These are phyloP conservation scores for Syrmaticus mikado DNA, from an alignment of 2,113 vertebrate genomes.

Conservation along the genomic window DNA sequence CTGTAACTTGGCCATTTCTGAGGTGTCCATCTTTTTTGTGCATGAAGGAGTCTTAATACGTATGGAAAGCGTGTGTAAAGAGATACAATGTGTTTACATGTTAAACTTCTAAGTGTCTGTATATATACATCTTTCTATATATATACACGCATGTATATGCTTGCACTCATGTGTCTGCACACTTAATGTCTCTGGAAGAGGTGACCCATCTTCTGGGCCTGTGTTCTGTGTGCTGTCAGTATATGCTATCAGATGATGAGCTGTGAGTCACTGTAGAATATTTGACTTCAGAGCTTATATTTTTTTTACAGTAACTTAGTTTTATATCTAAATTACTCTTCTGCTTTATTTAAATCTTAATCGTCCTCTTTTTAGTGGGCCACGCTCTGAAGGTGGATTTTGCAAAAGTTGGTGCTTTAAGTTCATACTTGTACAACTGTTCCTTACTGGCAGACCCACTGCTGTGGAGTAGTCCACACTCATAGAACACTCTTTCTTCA, in stretches of 20 bases:
- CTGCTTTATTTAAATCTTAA: background rate
- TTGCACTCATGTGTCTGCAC: background rate
- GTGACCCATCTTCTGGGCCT: background rate
- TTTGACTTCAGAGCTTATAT: background rate
- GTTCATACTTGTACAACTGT: background rate
- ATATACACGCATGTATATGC: background rate
- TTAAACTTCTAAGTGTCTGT: background rate
- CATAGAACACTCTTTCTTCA: background rate
- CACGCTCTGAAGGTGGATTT: background rate
- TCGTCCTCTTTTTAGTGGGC: background rate
- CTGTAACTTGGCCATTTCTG: slow-evolving; percentile 21
- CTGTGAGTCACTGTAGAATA: background rate
- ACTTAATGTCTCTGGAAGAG: background rate
- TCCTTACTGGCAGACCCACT: background rate
- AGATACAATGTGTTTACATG: background rate
- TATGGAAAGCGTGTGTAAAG: background rate
- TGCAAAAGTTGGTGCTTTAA: background rate
- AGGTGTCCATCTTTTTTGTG: background rate
- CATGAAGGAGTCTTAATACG: background rate
- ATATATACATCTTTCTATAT: background rate
- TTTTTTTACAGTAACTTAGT: background rate
- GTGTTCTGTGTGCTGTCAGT: background rate
- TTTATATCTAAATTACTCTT: background rate
- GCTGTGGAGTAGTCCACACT: background rate
- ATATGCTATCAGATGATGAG: background rate